These are phyloP conservation scores for cat (Felis catus) DNA, from an alignment of 2,113 vertebrate genomes.

Conservation along the genomic window F.catus_Fca126_mat1.0 CM031417.1:37743001-37743500, in stretches of 20 bases:
- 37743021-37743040: conserved; percentile 6
- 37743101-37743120: neutral
- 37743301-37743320: neutral
- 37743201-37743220: neutral
- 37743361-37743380: fast-evolving
- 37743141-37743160: conserved; percentile 15
- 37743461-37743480: neutral
- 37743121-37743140: neutral
- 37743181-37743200: neutral
- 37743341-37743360: neutral
- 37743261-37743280: neutral
- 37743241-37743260: neutral
- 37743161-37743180: conserved; percentile 18
- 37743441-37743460: too few species aligned
- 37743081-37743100: neutral
- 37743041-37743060: neutral
- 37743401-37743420: neutral
- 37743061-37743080: conserved; percentile 15
- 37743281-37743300: neutral
- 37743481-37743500: neutral
- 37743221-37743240: neutral
- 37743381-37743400: neutral
- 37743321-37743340: neutral
- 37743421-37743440: neutral
- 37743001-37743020: neutral